Evolutionary conservation across 2,797 vertebrate genomes (phyloP).

Genomic region (Pristis pectinata): DNA sequence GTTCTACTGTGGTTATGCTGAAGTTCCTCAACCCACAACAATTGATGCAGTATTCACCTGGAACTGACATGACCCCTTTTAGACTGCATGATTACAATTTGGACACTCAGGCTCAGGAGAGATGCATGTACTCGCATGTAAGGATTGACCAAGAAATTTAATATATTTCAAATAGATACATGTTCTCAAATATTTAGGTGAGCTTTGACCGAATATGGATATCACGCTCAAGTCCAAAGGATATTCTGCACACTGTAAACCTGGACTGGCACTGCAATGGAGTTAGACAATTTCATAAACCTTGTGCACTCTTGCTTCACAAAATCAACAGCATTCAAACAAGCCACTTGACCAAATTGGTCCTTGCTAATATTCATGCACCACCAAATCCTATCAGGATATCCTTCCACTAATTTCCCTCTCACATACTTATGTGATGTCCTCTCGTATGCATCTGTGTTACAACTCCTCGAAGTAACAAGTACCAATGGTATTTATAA

Average conservation of each 20-base stretch:
- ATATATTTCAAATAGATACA: background rate
- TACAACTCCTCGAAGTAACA: background rate
- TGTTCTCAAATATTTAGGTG: background rate
- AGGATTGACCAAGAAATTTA: background rate
- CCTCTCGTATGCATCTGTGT: background rate
- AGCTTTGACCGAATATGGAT: background rate
- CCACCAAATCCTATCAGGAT: background rate
- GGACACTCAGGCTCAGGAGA: background rate
- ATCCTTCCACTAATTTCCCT: background rate
- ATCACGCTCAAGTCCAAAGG: background rate
- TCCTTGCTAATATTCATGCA: background rate
- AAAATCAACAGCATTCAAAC: background rate
- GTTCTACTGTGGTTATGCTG: background rate
- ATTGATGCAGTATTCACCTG: background rate
- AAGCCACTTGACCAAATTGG: background rate
- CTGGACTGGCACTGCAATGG: background rate
- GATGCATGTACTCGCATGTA: background rate
- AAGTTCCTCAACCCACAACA: too few relatives aligned
- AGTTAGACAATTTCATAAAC: background rate
- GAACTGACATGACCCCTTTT: too few relatives aligned
- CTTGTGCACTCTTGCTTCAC: background rate
- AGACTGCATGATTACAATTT: background rate
- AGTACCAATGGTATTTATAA: background rate
- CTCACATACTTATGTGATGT: background rate
- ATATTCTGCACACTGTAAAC: background rate